These are phyloP conservation scores for Cephus pulcher DNA, from an alignment of 2,888 invertebrate genomes.

Conservation along the genomic window DNA sequence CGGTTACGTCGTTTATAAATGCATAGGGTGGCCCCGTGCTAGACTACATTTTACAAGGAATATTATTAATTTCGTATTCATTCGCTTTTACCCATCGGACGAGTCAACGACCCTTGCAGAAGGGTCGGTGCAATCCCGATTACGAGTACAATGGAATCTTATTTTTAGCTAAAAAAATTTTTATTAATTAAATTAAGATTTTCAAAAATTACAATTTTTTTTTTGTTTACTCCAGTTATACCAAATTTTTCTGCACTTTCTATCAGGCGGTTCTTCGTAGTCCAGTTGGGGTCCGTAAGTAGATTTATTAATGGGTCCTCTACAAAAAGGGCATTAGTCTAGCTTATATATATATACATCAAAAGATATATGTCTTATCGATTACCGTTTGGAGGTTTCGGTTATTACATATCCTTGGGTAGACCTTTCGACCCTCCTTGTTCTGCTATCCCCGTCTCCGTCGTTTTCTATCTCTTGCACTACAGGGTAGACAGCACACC, in stretches of 20 bases:
- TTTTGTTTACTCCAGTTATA: too few relatives aligned
- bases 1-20: constrained; percentile 32
- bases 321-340: constrained; percentile 40
- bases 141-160: neutral
- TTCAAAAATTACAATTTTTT: neutral
- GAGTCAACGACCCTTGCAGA: neutral
- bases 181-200: neutral
- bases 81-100: constrained; percentile 26
- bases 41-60: constrained; percentile 34
- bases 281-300: constrained; percentile 11
- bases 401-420: constrained; percentile 54
- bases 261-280: neutral
- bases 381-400: constrained; percentile 58
- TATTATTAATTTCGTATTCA: constrained; percentile 50
- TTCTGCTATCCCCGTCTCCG: constrained; percentile 23
- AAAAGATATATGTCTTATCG: constrained; percentile 57
- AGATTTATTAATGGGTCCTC: constrained; percentile 50
- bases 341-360: constrained; percentile 43
- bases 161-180: neutral
- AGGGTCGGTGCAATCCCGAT: neutral
- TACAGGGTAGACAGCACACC: neutral
- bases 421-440: constrained; percentile 24
- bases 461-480: neutral
- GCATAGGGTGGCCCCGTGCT: constrained; percentile 12
- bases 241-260: neutral